phyloP scores from a whole-genome alignment of 2,113 vertebrate species.

The Strix aluco region DNA sequence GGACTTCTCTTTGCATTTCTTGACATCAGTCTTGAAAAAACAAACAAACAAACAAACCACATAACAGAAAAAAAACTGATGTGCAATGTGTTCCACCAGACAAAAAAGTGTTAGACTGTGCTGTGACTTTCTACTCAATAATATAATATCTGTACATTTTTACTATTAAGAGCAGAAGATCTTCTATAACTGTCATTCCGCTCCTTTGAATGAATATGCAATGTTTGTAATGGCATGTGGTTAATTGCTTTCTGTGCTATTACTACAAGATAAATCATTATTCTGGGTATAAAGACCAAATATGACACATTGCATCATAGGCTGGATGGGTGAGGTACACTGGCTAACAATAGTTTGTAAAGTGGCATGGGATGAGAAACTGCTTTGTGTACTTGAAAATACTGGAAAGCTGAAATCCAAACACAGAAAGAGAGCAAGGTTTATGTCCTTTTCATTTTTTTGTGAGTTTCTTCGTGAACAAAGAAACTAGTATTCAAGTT shows the following conservation, averaged over 20 bases:
- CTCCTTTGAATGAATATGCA: not conserved
- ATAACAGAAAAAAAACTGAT: not conserved
- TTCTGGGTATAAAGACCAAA: not conserved
- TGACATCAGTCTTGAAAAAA: not conserved
- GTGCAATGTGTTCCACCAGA: not conserved
- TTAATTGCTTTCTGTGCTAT: not conserved
- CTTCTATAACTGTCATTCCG: not conserved
- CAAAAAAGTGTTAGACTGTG: not conserved
- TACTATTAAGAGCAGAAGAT: not conserved
- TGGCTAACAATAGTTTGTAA: not conserved
- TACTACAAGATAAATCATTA: not conserved
- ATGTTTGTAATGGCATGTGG: not conserved
- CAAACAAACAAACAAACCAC: not conserved
- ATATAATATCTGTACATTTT: not conserved
- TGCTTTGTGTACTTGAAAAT: not conserved
- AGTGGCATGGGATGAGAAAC: not conserved
- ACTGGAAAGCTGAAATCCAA: not conserved
- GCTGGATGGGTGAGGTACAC: not conserved
- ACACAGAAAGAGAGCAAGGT: not conserved
- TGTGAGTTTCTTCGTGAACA: not conserved
- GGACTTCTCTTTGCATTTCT: not conserved
- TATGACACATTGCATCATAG: rapidly evolving
- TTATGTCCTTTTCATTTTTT: not conserved
- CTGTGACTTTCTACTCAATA: not conserved
- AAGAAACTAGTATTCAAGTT: not conserved